Base-by-base conservation (phyloP, 2,113 vertebrate genomes). In the Blennius ocellaris region DNA sequence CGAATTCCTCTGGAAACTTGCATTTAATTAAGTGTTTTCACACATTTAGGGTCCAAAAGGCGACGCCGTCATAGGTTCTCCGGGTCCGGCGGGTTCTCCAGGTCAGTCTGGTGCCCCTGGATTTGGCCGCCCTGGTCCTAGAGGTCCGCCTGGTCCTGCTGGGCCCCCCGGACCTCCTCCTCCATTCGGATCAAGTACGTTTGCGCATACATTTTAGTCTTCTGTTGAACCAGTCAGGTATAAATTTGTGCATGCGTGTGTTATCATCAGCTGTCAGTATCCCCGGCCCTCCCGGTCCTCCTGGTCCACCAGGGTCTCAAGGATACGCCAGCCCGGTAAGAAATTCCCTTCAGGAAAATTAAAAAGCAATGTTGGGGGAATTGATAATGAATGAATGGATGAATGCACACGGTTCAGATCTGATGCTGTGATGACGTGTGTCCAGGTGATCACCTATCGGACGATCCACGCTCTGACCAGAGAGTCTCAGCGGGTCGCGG, bases 251-350 rank as follows among this genome's bases (percentile, higher is more conserved):
- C 21, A 30, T 30, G 21, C 12, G 7, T 64, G 0, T 70, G 54
- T 78, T 73, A 41, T 89, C 43, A 74, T 86, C 84, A 96, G 93
- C 89, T 73, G 88, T 90, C 3, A 86, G 87, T 47, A 57, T 95
- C 63, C 95, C 96, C 5, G 97, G 97, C 7, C 96, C 96, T 6
- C 96, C 96, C 2, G 96, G 96, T 39, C 96, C 96, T 78, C 94
- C 95, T 0, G 97, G 97, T 68, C 94, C 95, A 47, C 95, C 95
- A 38, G 97, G 96, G 7, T 39, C 93, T 53, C 91, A 95, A 8
- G 94, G 94, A 87, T 76, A 92, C 72, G 87, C 92, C 80, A 96
- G 93, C 73, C 80, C 91, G 90, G 97, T 98, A 91, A 95, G 94
- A 70, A 2, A 43, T 6, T 15, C n/a, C 4, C 12, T 14, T 17